phyloP scores from a whole-genome alignment of 64 coral and sea anemone genomes.

The Acropora yongei region DNA sequence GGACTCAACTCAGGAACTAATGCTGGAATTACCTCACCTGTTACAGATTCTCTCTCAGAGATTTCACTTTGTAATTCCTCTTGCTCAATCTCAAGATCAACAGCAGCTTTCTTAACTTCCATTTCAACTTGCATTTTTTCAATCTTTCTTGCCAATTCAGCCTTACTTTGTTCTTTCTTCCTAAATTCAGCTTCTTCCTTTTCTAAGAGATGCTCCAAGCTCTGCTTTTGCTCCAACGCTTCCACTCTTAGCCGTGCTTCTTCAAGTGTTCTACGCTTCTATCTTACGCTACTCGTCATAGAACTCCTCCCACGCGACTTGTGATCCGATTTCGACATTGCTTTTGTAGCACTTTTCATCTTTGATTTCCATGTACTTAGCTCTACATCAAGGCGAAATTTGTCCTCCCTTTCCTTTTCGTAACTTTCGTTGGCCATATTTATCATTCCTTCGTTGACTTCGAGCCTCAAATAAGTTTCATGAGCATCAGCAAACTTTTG shows the following conservation, averaged over 20 bases:
- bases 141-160: conserved; percentile 1
- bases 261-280: conserved; percentile 21
- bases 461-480: conserved; percentile 56
- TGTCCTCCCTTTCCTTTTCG: conserved; percentile 1
- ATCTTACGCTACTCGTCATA: neutral
- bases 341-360: neutral
- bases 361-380: neutral
- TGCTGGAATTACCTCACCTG: no score
- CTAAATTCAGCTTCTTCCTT: neutral
- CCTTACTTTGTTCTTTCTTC: conserved; percentile 13
- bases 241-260: conserved; percentile 28
- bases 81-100: neutral
- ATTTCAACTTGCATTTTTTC: neutral
- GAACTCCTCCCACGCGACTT: neutral
- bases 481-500: conserved; percentile 53
- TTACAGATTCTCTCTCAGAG: no score
- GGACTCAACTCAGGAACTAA: no score
- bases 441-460: conserved; percentile 14
- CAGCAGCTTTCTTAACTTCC: neutral
- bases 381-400: neutral
- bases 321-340: neutral
- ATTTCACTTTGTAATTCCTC: no score
- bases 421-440: neutral
- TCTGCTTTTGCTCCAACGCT: neutral
- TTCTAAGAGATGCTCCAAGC: neutral